Base-by-base conservation (phyloP, 2,888 invertebrate genomes). In the Selenia dentaria region DNA sequence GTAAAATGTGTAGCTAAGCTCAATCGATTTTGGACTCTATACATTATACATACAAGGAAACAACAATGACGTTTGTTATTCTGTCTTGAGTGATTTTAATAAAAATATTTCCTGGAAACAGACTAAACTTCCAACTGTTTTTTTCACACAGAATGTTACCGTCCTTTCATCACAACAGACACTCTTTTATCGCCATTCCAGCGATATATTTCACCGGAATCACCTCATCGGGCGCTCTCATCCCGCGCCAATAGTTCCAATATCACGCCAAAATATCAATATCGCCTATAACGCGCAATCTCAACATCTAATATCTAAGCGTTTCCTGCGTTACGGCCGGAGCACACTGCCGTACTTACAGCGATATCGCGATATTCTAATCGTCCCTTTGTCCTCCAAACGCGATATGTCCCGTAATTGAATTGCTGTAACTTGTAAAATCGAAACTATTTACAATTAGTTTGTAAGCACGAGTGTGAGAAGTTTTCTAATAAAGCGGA, bases 401-500 rank as follows among this genome's bases (percentile, higher is more conserved):
- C 31, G 16, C 14, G 22, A 35, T 28, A 27, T 13, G 22, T 13
- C 40, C 31, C 16, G 36, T 37, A 25, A 45, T 45, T 45, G 33
- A 53, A 53, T 53, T 32, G 32, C 35, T 25, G 25, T 20, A 32
- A 45, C 22, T 41, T 31, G 28, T 27, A 28, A 12, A 31, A 26
- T 43, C 13, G 18, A 39, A 48, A 52, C 52, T 42, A 52, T 48
- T 48, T 45, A 25, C 32, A 29, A 47, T 47, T 51, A 44, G 22
- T 35, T 43, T 27, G 34, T 38, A 42, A 37, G 28, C 36, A 24
- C 24, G 32, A n/a, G 18, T 20, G 25, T 22, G 33, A 12, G 9
- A 32, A 33, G 36, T 37, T 40, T 37, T 33, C 31, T 31, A 40
- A 47, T 51, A 36, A 36, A 31, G 29, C 20, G 6, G 18, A 18